phyloP scores from a whole-genome alignment of 2,888 invertebrate species.

The Xiphydria camelus region DNA sequence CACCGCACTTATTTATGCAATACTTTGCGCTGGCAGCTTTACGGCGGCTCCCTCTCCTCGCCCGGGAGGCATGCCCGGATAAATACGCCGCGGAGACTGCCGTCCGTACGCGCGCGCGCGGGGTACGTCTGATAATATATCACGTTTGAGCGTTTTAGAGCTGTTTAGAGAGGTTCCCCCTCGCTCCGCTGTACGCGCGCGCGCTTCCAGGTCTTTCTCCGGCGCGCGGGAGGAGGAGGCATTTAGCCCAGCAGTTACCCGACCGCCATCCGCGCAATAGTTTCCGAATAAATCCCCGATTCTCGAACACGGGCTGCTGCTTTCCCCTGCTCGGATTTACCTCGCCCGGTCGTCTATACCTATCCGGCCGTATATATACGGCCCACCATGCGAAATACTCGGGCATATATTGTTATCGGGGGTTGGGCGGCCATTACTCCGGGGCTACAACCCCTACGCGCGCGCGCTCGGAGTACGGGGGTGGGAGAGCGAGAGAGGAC shows the following conservation, averaged over 20 bases:
- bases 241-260: conserved; percentile 31
- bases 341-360: conserved; percentile 40
- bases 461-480: conserved; percentile 10
- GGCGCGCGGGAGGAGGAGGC: conserved; percentile 24
- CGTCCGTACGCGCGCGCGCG: too few species aligned
- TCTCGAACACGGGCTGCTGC: conserved; percentile 49
- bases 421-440: conserved; percentile 47
- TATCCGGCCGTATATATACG: conserved; percentile 21
- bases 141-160: conserved; percentile 53
- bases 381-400: conserved; percentile 23
- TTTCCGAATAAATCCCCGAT: conserved; percentile 57
- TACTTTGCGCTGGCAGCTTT: conserved; percentile 57
- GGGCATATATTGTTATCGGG: conserved; percentile 16
- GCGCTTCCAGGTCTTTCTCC: too few species aligned
- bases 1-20: conserved; percentile 57
- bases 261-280: conserved; percentile 40
- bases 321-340: conserved; percentile 51
- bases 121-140: conserved; percentile 54
- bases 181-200: too few species aligned
- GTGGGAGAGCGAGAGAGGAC: conserved; percentile 12
- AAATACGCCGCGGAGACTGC: too few species aligned
- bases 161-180: conserved; percentile 46
- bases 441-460: conserved; percentile 39
- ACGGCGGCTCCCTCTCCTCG: conserved; percentile 45
- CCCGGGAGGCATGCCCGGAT: conserved; percentile 28